Base-by-base conservation (phyloP, 2,888 invertebrate species). In the Allacma fusca region DNA sequence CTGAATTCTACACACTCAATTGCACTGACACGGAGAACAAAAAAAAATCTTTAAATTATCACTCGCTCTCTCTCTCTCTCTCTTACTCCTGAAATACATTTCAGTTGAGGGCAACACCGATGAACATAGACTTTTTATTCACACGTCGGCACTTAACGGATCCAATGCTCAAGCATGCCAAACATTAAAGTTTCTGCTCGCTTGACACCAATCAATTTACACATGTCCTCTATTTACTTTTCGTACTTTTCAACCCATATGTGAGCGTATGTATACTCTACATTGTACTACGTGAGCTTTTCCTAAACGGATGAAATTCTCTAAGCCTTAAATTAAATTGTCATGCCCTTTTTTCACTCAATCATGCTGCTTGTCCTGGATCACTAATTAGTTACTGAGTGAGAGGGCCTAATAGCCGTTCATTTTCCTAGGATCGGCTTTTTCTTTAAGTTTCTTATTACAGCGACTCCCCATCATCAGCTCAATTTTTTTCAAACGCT, bases 41-140 rank as follows among this genome's bases (percentile, higher is more conserved):
- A 59, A n/a, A n/a, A 62, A 70, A 70, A 44, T n/a, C n/a, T 21
- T 29, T 72, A 72, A 72, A 72, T 72, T 72, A 72, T 72, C 59
- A 24, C 62, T 72, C 50, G 2, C 16, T 50, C 50, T 50, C n/a
- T 50, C 29, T 29, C n/a, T 28, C 65, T 29, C 65, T 28, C 19
- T 26, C 28, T 50, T n/a, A 19, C n/a, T 28, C 65, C 29, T 62
- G 59, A 62, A 72, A 72, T 72, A 26, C 72, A 72, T 72, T 59
- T 40, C 26, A 72, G 62, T 62, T 72, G 4, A 50, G 7, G n/a
- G n/a, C 19, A 50, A 50, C 50, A 29, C 59, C 21, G 59, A 72
- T 34, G 72, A 62, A 34, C 62, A 50, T n/a, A 62, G 62, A 40
- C 50, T 57, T 71, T 68, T 24, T 29, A 72, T 72, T 72, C 72